Conservation (phyloP, 2,797 vertebrate genomes). For the Danio aesculapii region DNA sequence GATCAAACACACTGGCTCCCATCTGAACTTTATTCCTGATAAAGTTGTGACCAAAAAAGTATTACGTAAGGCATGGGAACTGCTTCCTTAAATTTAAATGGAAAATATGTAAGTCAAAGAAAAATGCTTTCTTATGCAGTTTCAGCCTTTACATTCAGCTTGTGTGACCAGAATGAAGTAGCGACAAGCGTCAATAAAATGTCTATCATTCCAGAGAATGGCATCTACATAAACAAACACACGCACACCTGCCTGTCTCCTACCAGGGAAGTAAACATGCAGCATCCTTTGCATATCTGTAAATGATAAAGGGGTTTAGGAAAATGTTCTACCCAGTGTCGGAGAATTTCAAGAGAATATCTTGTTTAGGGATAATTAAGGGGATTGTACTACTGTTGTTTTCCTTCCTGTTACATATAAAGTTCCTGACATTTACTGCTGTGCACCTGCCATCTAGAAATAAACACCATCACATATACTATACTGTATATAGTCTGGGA, state of each 20-base stretch:
- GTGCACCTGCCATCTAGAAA: constrained; percentile 1
- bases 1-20: too few species aligned
- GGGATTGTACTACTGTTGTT: constrained; percentile 36
- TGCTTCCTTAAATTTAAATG: neutral
- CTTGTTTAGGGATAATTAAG: constrained; percentile 48
- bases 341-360: constrained; percentile 46
- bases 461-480: neutral
- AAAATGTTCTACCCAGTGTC: constrained; percentile 46
- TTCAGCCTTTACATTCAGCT: neutral
- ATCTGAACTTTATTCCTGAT: neutral
- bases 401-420: constrained; percentile 42
- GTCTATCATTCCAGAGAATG: neutral
- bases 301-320: constrained; percentile 40
- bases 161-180: neutral
- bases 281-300: constrained; percentile 68
- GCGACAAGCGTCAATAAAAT: neutral
- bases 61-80: neutral
- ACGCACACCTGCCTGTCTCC: neutral
- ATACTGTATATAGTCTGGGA: neutral
- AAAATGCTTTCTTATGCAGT: neutral
- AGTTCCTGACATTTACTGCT: neutral
- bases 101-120: neutral
- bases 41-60: neutral
- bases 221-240: constrained; percentile 5
- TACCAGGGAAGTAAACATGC: constrained; percentile 44